phyloP scores from a whole-genome alignment of 2,113 vertebrate genomes.

The Phycodurus eques region DNA sequence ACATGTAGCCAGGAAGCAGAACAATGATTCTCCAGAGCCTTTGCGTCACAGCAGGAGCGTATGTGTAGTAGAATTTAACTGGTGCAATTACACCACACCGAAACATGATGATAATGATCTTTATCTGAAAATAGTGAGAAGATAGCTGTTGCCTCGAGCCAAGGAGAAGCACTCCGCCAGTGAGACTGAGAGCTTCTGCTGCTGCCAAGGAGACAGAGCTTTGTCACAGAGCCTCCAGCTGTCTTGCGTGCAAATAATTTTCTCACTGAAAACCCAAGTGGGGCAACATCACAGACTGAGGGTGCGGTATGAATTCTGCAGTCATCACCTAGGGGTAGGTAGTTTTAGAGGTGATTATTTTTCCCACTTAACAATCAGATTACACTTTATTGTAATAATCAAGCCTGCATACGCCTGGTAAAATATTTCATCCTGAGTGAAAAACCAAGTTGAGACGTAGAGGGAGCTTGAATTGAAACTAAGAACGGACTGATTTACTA shows the following conservation, averaged over 20 bases:
- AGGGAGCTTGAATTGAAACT: not conserved
- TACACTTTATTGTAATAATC: slow-evolving; percentile 26
- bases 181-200: slow-evolving; percentile 56
- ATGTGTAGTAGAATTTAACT: slow-evolving; percentile 51
- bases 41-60: slow-evolving; percentile 41
- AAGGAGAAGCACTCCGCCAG: slow-evolving; percentile 60
- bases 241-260: slow-evolving; percentile 58
- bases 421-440: slow-evolving; percentile 6
- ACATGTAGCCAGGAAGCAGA: slow-evolving; percentile 37
- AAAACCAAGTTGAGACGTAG: slow-evolving; percentile 8
- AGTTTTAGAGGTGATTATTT: slow-evolving; percentile 22
- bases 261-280: slow-evolving; percentile 50
- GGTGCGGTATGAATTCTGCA: slow-evolving; percentile 30
- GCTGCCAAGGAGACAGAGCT: slow-evolving; percentile 60
- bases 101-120: slow-evolving; percentile 60
- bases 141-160: slow-evolving; percentile 58
- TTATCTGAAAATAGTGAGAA: slow-evolving; percentile 54
- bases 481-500: no score
- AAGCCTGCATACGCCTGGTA: slow-evolving; percentile 3
- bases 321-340: slow-evolving; percentile 25
- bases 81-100: slow-evolving; percentile 56
- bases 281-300: slow-evolving; percentile 40
- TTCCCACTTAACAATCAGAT: slow-evolving; percentile 32
- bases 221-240: slow-evolving; percentile 61
- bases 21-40: slow-evolving; percentile 32